Evolutionary conservation across 2,113 vertebrate species (phyloP).

Genomic region (Hirundichthys speculiger): DNA sequence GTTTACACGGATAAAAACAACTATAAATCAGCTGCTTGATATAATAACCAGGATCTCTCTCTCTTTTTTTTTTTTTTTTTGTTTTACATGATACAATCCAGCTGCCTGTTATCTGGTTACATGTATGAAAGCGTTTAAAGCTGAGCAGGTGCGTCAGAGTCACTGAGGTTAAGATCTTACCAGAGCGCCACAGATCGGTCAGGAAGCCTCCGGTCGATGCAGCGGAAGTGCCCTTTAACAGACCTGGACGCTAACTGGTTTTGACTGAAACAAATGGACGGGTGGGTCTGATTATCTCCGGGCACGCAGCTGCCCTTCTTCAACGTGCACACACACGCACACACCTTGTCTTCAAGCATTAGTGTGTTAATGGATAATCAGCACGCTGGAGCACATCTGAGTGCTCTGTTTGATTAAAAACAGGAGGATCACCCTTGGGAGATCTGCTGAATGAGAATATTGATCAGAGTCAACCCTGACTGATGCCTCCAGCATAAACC

Average conservation of each 20-base stretch:
- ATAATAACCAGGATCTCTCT: too few relatives aligned
- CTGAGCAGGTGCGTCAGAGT: too few relatives aligned
- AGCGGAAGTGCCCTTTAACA: slow-evolving; percentile 49
- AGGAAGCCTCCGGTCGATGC: slow-evolving; percentile 10
- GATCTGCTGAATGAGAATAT: slow-evolving; percentile 30
- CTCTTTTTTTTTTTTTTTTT: too few relatives aligned
- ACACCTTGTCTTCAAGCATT: not conserved
- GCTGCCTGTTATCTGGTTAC: too few relatives aligned
- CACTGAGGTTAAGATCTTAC: too few relatives aligned
- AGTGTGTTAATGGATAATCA: too few relatives aligned
- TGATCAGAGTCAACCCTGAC: slow-evolving; percentile 26
- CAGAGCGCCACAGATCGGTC: slow-evolving; percentile 56
- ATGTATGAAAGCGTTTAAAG: too few relatives aligned
- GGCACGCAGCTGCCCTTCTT: slow-evolving; percentile 29
- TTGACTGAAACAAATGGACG: slow-evolving; percentile 55
- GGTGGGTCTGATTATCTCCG: slow-evolving; percentile 54
- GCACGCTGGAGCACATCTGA: slow-evolving; percentile 22
- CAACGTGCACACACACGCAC: slow-evolving; percentile 2
- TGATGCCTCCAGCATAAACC: not conserved
- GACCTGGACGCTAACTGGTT: slow-evolving; percentile 50
- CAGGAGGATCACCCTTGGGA: slow-evolving; percentile 15
- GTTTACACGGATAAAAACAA: too few relatives aligned
- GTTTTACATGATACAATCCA: too few relatives aligned
- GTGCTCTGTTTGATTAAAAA: slow-evolving; percentile 7
- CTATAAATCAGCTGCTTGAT: too few relatives aligned